phyloP scores from a whole-genome alignment of 2,113 vertebrate species.

The Dromaius novaehollandiae region DNA sequence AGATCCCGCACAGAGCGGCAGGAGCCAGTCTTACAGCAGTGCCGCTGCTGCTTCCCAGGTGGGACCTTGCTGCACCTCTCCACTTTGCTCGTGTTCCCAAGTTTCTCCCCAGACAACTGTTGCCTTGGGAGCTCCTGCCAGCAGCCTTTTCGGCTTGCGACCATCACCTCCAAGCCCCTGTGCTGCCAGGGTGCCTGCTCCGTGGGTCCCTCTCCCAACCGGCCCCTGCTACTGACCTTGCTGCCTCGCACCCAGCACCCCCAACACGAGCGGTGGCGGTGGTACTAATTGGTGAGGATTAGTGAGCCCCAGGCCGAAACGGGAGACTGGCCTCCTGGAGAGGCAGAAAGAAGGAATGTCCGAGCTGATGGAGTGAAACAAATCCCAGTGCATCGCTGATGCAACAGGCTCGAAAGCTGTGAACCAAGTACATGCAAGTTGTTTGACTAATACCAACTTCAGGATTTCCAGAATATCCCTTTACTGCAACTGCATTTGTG shows the following conservation, averaged over 20 bases:
- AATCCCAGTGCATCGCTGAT: not conserved
- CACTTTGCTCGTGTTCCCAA: too few species aligned
- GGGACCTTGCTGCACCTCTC: too few species aligned
- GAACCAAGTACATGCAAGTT: too few species aligned
- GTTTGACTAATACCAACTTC: not conserved
- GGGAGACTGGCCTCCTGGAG: not conserved
- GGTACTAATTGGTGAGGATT: fast-evolving
- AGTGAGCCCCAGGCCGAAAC: not conserved
- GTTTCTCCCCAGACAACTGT: too few species aligned
- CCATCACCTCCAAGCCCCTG: not conserved
- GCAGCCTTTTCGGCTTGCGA: too few species aligned
- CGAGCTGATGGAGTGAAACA: not conserved
- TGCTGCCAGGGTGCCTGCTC: not conserved
- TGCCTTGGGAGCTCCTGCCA: too few species aligned
- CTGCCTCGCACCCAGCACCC: not conserved
- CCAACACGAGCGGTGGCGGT: not conserved
- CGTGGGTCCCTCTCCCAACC: not conserved
- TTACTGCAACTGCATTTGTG: too few species aligned
- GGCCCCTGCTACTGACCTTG: not conserved
- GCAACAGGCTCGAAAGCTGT: not conserved
- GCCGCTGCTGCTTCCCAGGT: too few species aligned
- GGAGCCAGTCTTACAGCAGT: too few species aligned
- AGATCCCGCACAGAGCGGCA: not conserved
- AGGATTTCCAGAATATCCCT: not conserved
- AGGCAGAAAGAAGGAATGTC: not conserved